These are phyloP conservation scores for Leptogaster cylindrica DNA, from an alignment of 2,888 invertebrate species.

Conservation along the genomic window DNA sequence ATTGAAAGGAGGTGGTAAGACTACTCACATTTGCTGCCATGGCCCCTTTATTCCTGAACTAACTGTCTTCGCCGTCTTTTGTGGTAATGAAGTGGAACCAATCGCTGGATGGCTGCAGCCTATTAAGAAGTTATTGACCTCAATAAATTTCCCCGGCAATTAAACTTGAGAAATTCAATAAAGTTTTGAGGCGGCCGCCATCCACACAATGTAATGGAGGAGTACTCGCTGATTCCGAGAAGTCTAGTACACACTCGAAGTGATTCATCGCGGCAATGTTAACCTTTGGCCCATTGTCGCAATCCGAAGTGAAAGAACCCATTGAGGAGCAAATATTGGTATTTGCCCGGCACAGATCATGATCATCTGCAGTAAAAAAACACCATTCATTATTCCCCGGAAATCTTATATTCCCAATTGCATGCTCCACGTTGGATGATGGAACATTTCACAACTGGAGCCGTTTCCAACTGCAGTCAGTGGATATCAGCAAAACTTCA, in stretches of 20 bases:
- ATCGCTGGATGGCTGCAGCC: constrained; percentile 12
- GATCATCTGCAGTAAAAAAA: no score
- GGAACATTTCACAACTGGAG: no score
- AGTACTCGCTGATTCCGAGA: no score
- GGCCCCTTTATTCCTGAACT: not conserved
- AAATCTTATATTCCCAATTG: constrained; percentile 11
- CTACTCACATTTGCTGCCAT: constrained; percentile 9
- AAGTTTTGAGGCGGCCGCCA: not conserved
- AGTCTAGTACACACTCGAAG: no score
- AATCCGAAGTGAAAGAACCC: not conserved
- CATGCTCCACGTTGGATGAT: no score
- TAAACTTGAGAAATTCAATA: constrained; percentile 24
- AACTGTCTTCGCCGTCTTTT: not conserved
- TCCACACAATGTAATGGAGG: not conserved
- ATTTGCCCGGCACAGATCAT: not conserved
- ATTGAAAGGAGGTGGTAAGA: constrained; percentile 3
- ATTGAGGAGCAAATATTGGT: no score
- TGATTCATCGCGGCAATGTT: no score
- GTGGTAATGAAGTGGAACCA: constrained; percentile 35
- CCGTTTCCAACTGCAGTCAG: no score
- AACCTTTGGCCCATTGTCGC: not conserved
- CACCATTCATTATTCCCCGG: no score
- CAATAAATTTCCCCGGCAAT: constrained; percentile 25
- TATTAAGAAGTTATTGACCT: constrained; percentile 26
- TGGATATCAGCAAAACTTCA: no score